A percentile compares a stretch with the other conserved stretches of the same genome.
Evolutionary conservation across 2,113 vertebrate species (phyloP).

Genomic region (Oceanites oceanicus): DNA sequence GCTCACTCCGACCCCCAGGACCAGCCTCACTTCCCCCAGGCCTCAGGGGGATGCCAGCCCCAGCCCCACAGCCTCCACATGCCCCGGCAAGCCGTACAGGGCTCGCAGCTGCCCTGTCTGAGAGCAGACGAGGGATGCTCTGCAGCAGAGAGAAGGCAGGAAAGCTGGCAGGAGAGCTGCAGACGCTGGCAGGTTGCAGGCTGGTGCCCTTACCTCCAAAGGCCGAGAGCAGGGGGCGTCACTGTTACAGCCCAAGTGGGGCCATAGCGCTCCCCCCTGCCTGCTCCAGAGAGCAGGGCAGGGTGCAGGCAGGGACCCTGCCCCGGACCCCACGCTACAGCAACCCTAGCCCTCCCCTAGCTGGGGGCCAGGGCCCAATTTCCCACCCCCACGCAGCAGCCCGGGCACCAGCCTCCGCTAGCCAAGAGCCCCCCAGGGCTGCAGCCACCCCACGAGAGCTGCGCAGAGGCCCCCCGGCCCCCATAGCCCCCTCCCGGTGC

Average conservation of each 20-base stretch:
- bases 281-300: neutral
- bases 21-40: neutral
- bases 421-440: neutral
- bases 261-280: rapidly evolving
- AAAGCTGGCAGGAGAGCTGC: neutral
- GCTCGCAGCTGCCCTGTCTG: neutral
- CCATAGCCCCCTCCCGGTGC: rapidly evolving
- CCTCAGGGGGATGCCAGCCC: neutral
- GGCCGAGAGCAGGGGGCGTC: rapidly evolving
- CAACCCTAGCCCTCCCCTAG: neutral
- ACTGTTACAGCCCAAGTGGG: rapidly evolving
- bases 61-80: neutral
- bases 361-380: neutral
- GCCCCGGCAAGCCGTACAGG: neutral
- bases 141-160: neutral
- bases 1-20: neutral
- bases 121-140: neutral
- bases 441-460: neutral
- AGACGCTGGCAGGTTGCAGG: neutral
- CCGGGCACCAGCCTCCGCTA: neutral
- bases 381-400: neutral
- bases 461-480: rapidly evolving
- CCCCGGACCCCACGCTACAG: neutral
- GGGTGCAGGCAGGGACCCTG: neutral
- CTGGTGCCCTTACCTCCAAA: neutral